phyloP scores from a whole-genome alignment of 1,140 invertebrate genomes.

The Polypedilum vanderplanki region DNA sequence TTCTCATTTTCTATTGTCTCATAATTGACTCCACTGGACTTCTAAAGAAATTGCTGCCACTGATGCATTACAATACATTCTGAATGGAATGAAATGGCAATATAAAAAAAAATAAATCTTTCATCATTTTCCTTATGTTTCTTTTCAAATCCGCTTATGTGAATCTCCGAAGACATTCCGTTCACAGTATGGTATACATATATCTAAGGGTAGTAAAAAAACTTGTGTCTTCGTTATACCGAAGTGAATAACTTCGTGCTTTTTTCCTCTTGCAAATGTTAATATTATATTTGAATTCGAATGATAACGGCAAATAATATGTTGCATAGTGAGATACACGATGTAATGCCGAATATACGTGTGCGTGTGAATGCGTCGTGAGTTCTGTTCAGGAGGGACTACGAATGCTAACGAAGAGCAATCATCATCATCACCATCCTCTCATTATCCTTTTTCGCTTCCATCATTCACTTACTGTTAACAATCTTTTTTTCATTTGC shows the following conservation, averaged over 20 bases:
- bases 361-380: constrained; percentile 1
- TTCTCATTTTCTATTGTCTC: constrained; percentile 26
- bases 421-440: neutral
- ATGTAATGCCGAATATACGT: neutral
- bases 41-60: neutral
- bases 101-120: constrained; percentile 25
- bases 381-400: neutral
- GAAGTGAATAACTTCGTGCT: neutral
- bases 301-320: no score
- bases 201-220: neutral
- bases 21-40: constrained; percentile 24
- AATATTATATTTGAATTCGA: neutral
- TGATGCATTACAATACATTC: neutral
- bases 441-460: constrained; percentile 10
- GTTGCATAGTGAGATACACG: no score
- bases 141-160: constrained; percentile 25
- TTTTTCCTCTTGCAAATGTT: constrained; percentile 2
- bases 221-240: neutral
- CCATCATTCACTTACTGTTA: neutral
- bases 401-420: neutral
- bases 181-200: neutral
- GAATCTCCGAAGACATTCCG: neutral
- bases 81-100: constrained; percentile 1
- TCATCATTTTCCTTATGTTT: neutral
- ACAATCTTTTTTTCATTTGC: constrained; percentile 10